Base-by-base conservation (phyloP, 1,140 invertebrate genomes). In the Drusus annulatus region DNA sequence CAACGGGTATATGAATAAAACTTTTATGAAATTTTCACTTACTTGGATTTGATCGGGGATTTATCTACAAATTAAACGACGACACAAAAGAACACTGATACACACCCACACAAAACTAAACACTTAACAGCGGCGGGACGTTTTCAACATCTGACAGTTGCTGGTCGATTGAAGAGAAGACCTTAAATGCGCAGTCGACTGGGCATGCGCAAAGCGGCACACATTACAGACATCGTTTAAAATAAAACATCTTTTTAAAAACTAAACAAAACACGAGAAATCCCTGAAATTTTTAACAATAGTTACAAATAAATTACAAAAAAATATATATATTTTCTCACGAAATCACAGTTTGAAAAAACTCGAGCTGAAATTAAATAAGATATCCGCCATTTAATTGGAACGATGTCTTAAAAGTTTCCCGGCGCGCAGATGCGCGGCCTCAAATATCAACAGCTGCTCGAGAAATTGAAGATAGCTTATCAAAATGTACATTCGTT, bases 11-110 rank as follows among this genome's bases (percentile, higher is more conserved):
- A 17, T 51, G 2, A 1, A 56, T 52, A n/a, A 74, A 23, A 56
- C 28, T 31, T 74, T 74, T 56, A 74, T 74, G 23, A 58, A 74
- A 74, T 23, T 51, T 50, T 4, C 17, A 74, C 78, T 73, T 54
- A 79, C 78, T 62, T 79, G 78, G 52, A 62, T 79, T 74, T 79
- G 28, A 74, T 60, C 58, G 54, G 68, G 77, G 63, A 17, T 71
- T 60, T 36, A 79, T 62, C 78, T 79, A 79, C 69, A 56, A 79
- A 79, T 31, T 52, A 73, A 73, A 73, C 68, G 78, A 79, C 36
- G 78, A 73, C 78, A 79, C 78, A 79, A 74, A 73, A 60, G 65
- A 74, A 79, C 78, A 79, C 78, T 63, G 65, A 79, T 60, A 77
- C 65, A 71, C 68, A 79, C 78, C 65, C 65, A 78, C 77, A 65